phyloP scores from a whole-genome alignment of 2,113 vertebrate species.

The Silurus meridionalis region DNA sequence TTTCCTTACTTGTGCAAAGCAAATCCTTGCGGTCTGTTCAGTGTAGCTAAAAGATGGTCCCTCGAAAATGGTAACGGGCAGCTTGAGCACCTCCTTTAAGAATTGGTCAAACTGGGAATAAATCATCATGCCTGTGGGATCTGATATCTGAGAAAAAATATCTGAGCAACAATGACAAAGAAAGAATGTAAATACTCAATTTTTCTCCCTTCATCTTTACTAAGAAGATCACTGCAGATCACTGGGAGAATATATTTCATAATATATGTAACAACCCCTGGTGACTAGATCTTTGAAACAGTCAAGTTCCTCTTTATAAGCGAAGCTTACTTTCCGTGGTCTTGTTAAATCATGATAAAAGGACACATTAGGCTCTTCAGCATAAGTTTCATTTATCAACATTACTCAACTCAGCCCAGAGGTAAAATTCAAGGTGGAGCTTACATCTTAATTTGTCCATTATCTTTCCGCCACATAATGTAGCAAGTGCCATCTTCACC shows the following conservation, averaged over 20 bases:
- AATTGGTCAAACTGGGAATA: constrained; percentile 93
- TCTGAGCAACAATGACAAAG: constrained; percentile 71
- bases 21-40: constrained; percentile 89
- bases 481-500: constrained; percentile 91
- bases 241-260: not conserved
- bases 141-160: constrained; percentile 98
- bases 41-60: constrained; percentile 97
- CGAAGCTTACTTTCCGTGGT: constrained; percentile 32
- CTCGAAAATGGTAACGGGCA: constrained; percentile 94
- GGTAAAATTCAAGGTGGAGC: constrained; percentile 57
- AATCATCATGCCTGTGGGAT: constrained; percentile 89
- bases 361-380: constrained; percentile 14
- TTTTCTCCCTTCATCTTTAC: not conserved
- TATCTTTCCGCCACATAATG: constrained; percentile 96
- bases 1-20: constrained; percentile 86
- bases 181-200: not conserved
- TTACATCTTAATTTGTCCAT: constrained; percentile 99
- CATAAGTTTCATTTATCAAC: constrained; percentile 42
- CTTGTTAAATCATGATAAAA: constrained; percentile 45
- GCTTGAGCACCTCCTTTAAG: constrained; percentile 91
- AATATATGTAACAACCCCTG: not conserved
- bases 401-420: constrained; percentile 35
- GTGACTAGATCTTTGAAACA: not conserved
- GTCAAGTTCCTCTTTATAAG: constrained; percentile 25
- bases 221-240: not conserved